Base-by-base conservation (phyloP, 2,888 invertebrate genomes). In the Chloromyia formosa region DNA sequence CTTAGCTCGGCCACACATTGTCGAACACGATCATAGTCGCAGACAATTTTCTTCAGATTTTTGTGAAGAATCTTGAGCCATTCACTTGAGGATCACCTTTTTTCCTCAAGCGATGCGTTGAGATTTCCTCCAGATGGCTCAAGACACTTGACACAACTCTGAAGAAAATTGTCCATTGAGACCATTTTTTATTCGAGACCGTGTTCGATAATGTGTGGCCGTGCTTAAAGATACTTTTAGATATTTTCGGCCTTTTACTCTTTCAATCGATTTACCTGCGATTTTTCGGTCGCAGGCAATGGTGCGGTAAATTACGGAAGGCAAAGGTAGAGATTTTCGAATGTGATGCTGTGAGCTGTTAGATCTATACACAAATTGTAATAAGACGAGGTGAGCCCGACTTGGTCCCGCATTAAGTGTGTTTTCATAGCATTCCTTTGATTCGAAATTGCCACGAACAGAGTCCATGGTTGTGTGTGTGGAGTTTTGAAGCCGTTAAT, bases 211-310 rank as follows among this genome's bases (percentile, higher is more conserved):
- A n/a, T n/a, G n/a, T n/a, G n/a, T n/a, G n/a, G n/a, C n/a, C n/a
- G n/a, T n/a, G n/a, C 27, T 35, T 4, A 35, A 35, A 35, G 2
- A 35, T 35, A 4, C 27, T 35, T 35, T 35, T 4, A 49, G 22
- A 22, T 66, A 49, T 66, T 7, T 20, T 22, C 27, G 66, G 22
- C 45, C 66, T 45, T 66, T 45, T 66, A 45, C 49, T 66, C 22
- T 49, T 66, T 45, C 66, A n/a, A 23, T 20, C 49, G 66, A 66
- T 22, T 66, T 66, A 66, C 66, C 66, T 49, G 66, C 20, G 23
- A 49, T 49, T 66, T 66, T 14, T 18, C 18, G 62, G 62, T n/a
- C 18, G 20, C 49, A 49, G 22, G 14, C 20, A 56, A 56, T 40
- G 40, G 62, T 40, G 16, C 27, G 27, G 27, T 35, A 35, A 35